Evolutionary conservation across 2,113 vertebrate species (phyloP).

Genomic region (Nymphicus hollandicus): DNA sequence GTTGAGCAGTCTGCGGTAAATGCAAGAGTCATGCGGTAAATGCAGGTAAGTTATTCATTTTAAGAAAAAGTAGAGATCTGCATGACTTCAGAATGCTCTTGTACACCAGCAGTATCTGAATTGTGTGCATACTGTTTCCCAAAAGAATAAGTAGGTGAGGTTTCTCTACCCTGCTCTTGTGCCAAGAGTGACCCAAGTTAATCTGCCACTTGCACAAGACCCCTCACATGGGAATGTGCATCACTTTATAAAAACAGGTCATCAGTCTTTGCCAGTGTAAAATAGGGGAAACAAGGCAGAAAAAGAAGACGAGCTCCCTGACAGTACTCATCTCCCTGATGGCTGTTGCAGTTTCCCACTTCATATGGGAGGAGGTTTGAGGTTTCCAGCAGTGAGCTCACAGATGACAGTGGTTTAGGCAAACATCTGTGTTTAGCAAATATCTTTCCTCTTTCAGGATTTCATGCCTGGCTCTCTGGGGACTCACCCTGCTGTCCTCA

Average conservation of each 20-base stretch:
- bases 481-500: not conserved
- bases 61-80: not conserved
- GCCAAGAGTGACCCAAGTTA: not conserved
- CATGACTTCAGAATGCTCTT: not conserved
- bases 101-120: not conserved
- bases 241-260: not conserved
- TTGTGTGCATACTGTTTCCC: not conserved
- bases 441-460: not conserved
- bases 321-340: not conserved
- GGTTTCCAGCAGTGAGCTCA: not conserved
- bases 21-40: not conserved
- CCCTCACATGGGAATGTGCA: not conserved
- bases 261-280: not conserved
- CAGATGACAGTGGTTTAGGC: not conserved
- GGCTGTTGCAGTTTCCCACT: not conserved
- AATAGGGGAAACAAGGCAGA: not conserved
- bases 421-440: not conserved
- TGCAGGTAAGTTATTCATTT: not conserved
- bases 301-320: not conserved
- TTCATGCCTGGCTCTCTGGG: not conserved
- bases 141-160: not conserved
- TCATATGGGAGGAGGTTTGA: not conserved
- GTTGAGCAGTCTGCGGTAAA: not conserved
- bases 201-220: accelerated
- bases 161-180: not conserved